These are phyloP conservation scores for Muscicapa adusta DNA, from an alignment of 2,113 vertebrate genomes.

Conservation along the genomic window DNA sequence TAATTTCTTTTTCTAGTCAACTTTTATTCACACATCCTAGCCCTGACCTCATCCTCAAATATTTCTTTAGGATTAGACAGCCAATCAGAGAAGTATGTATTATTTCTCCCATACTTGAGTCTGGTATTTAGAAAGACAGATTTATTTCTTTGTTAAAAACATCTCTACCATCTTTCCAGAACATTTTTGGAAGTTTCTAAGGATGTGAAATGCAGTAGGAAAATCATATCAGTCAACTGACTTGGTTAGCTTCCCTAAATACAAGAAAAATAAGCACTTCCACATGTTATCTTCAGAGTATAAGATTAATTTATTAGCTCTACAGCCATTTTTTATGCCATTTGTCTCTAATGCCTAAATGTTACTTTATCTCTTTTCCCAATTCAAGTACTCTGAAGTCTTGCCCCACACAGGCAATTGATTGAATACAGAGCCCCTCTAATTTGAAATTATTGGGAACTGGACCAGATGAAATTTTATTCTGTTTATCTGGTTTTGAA, in stretches of 20 bases:
- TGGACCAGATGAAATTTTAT: not conserved
- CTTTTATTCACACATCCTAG: not conserved
- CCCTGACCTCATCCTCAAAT: not conserved
- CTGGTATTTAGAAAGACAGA: not conserved
- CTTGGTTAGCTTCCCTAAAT: not conserved
- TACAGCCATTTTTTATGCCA: not conserved
- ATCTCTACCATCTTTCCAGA: not conserved
- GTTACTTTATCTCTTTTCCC: not conserved
- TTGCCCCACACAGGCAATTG: not conserved
- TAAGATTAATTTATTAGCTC: not conserved
- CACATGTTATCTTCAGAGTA: not conserved
- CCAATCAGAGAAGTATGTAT: not conserved
- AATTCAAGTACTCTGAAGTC: not conserved
- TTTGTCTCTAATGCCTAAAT: not conserved
- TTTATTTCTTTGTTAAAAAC: not conserved
- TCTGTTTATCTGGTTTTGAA: not conserved
- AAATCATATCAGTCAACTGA: not conserved
- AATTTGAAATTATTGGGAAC: not conserved
- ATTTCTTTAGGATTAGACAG: not conserved
- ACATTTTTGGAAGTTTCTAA: not conserved
- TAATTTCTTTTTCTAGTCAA: not conserved
- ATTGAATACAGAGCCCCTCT: not conserved
- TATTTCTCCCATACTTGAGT: accelerated
- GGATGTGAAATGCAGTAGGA: not conserved
- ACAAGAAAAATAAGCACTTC: not conserved